Conservation (phyloP, 2,113 vertebrate genomes). For the Stigmatopora argus region DNA sequence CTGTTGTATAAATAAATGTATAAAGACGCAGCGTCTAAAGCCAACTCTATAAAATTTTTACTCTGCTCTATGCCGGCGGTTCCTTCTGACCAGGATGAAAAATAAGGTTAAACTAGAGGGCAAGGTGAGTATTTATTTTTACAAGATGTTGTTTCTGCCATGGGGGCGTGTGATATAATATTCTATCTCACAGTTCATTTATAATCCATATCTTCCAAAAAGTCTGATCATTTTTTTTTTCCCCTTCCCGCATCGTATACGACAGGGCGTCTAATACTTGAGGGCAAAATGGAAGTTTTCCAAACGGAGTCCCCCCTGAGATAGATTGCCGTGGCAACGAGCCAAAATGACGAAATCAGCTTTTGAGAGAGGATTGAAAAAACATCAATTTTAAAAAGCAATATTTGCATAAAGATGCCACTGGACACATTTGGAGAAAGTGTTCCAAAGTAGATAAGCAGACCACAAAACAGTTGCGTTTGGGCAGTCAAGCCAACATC, state of each 20-base stretch:
- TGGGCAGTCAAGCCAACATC: not conserved
- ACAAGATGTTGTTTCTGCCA: slow-evolving; percentile 19
- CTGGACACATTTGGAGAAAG: not conserved
- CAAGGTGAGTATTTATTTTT: slow-evolving; percentile 40
- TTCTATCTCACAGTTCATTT: slow-evolving; percentile 34
- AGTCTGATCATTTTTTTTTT: slow-evolving; percentile 25
- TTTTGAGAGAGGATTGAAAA: not conserved
- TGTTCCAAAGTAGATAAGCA: slow-evolving; percentile 1
- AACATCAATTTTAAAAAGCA: not conserved
- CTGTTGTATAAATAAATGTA: slow-evolving; percentile 71
- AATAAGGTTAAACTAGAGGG: slow-evolving; percentile 17
- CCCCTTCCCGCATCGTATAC: slow-evolving; percentile 33
- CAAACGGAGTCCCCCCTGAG: not conserved
- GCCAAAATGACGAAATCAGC: not conserved
- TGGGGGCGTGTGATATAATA: slow-evolving; percentile 20
- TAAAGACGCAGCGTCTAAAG: slow-evolving; percentile 68
- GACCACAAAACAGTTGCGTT: not conserved
- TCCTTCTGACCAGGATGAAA: slow-evolving; percentile 10
- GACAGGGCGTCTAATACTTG: slow-evolving; percentile 39
- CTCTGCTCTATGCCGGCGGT: slow-evolving; percentile 31
- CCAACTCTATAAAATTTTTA: slow-evolving; percentile 67
- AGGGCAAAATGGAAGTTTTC: slow-evolving; percentile 21
- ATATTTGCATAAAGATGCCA: slow-evolving; percentile 2
- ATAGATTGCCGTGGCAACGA: not conserved
- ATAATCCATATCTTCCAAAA: slow-evolving; percentile 36